Evolutionary conservation across 2,113 vertebrate genomes (phyloP), one percentile per base, ranked within the genome.

Genomic region (Isichthys henryi): DNA sequence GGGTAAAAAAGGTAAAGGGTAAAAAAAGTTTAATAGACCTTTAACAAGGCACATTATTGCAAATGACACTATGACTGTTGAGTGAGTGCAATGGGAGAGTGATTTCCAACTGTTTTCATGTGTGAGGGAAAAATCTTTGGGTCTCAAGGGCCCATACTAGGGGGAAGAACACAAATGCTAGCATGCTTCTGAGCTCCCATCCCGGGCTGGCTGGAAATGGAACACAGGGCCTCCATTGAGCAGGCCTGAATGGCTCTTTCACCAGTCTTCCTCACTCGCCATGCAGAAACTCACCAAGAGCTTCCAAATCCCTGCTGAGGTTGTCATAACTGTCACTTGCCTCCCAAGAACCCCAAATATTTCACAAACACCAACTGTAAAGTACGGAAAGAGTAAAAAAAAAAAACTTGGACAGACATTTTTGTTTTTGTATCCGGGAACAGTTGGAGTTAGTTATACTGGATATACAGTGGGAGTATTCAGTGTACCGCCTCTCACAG

Each of bases 301-400:
- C 85, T 82, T 90, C 90, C 92, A 90, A 88, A 19, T 6, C 89
- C 92, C 90, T 90, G 92, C 52, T 91, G 88, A 90, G 74, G 87
- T 92, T 94, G 93, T 95, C 93, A 95, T 92, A 95, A 93, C 92
- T 92, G 93, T 94, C 93, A 94, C 15, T 48, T 90, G 90, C 89
- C 91, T 92, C 94, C 94, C 93, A 91, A 91, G 93, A 83, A 88
- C 89, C 88, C 90, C 50, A 89, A 90, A 88, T 6, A 70, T 45
- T 52, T 50, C 23, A 86, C 43, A 56, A 87, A 53, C 50, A 87
- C n/a, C 6, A 31, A 53, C 27, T 52, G 15, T 87, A 56, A 87
- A 87, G 50, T 15, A 53, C 17, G 85, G 27, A 87, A 35, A 23
- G 15, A 53, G 50, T 23, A 87, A 87, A 87, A 27, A 85, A 86